Evolutionary conservation across 2,888 invertebrate genomes (phyloP).

Genomic region (Chaitophorus viminalis): DNA sequence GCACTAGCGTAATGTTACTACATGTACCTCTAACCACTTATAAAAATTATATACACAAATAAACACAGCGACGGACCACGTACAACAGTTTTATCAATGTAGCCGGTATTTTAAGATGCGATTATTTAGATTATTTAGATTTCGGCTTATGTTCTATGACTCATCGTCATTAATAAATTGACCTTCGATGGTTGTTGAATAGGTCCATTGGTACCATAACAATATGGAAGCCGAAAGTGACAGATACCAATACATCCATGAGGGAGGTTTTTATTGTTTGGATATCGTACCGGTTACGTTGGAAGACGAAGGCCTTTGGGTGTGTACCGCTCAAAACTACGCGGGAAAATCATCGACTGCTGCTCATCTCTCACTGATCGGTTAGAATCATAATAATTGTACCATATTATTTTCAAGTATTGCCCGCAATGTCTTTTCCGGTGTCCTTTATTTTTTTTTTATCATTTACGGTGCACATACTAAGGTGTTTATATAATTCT

Average conservation of each 20-base stretch:
- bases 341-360: slow-evolving; percentile 73
- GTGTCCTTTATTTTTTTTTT: background rate
- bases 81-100: too few species aligned
- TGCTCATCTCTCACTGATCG: slow-evolving; percentile 70
- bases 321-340: slow-evolving; percentile 81
- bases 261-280: slow-evolving; percentile 87
- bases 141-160: background rate
- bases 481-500: background rate
- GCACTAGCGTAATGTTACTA: too few species aligned
- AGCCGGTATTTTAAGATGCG: slow-evolving; percentile 61
- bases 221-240: slow-evolving; percentile 81
- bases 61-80: too few species aligned
- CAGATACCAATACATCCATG: slow-evolving; percentile 80
- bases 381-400: background rate
- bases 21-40: too few species aligned
- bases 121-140: too few species aligned
- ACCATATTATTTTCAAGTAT: background rate
- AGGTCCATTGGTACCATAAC: slow-evolving; percentile 91
- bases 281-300: slow-evolving; percentile 84
- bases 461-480: background rate
- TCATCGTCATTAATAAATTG: background rate
- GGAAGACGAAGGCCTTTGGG: slow-evolving; percentile 87
- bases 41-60: too few species aligned
- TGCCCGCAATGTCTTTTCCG: background rate
- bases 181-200: slow-evolving; percentile 29